These are phyloP conservation scores for Microtus pennsylvanicus DNA, from an alignment of 2,113 vertebrate species.

Conservation along the genomic window DNA sequence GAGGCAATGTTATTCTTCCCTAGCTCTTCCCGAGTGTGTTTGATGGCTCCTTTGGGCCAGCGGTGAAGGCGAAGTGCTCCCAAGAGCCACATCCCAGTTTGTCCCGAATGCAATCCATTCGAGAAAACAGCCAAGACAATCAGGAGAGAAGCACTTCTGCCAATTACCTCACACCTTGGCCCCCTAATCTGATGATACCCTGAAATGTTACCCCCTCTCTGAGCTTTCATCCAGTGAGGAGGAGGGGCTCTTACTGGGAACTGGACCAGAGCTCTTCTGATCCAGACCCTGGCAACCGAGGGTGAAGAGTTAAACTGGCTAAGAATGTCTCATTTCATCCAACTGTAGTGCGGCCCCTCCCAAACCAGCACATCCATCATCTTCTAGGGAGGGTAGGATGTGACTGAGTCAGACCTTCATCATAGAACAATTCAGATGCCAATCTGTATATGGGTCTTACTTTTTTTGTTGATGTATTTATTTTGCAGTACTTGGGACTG, in stretches of 20 bases:
- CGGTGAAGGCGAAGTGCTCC: slow-evolving; percentile 49
- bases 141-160: slow-evolving; percentile 48
- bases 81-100: slow-evolving; percentile 44
- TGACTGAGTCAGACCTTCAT: not conserved
- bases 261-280: slow-evolving; percentile 10
- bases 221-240: slow-evolving; percentile 50
- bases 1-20: slow-evolving; percentile 47
- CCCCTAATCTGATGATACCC: slow-evolving; percentile 57
- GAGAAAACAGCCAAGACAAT: slow-evolving; percentile 55
- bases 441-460: not conserved
- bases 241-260: slow-evolving; percentile 2
- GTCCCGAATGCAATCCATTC: slow-evolving; percentile 26
- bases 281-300: not conserved
- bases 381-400: slow-evolving; percentile 14
- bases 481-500: not conserved
- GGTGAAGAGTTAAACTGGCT: slow-evolving; percentile 29
- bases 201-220: slow-evolving; percentile 63
- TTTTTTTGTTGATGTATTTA: not conserved
- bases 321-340: not conserved
- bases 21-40: not conserved
- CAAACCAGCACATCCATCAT: slow-evolving; percentile 10
- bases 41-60: slow-evolving; percentile 55
- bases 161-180: slow-evolving; percentile 45
- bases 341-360: not conserved
- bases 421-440: not conserved